Evolutionary conservation across 2,113 vertebrate species (phyloP).

Genomic region (Myiopsitta monachus): DNA sequence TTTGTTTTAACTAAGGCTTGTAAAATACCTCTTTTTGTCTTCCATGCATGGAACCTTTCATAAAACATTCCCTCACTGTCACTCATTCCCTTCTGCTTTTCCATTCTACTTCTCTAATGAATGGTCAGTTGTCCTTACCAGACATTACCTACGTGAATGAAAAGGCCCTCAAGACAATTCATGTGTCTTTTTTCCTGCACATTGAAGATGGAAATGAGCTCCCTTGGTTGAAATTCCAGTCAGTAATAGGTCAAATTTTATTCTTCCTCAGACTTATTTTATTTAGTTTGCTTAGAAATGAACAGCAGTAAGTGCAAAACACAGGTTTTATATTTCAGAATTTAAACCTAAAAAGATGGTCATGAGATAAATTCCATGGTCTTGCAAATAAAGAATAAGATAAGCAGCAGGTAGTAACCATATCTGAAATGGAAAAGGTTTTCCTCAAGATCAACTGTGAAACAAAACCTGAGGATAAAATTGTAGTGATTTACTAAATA

Average conservation of each 20-base stretch:
- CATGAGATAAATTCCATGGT: neutral
- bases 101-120: neutral
- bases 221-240: slow-evolving; percentile 50
- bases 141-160: neutral
- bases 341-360: neutral
- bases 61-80: neutral
- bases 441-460: neutral
- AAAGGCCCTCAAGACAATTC: neutral
- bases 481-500: neutral
- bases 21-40: neutral
- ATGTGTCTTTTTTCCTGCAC: neutral
- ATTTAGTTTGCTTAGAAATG: slow-evolving; percentile 27
- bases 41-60: neutral
- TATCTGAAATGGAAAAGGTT: neutral
- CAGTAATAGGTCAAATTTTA: slow-evolving; percentile 64
- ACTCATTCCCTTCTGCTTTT: neutral
- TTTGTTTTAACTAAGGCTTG: neutral
- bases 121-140: neutral
- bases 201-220: slow-evolving; percentile 36
- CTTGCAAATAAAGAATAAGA: neutral
- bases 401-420: neutral
- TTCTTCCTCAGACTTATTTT: slow-evolving; percentile 22
- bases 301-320: neutral
- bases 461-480: neutral
- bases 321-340: slow-evolving; percentile 9